phyloP scores from a whole-genome alignment of 1,140 invertebrate species.

The Drosophila trapezifrons region DNA sequence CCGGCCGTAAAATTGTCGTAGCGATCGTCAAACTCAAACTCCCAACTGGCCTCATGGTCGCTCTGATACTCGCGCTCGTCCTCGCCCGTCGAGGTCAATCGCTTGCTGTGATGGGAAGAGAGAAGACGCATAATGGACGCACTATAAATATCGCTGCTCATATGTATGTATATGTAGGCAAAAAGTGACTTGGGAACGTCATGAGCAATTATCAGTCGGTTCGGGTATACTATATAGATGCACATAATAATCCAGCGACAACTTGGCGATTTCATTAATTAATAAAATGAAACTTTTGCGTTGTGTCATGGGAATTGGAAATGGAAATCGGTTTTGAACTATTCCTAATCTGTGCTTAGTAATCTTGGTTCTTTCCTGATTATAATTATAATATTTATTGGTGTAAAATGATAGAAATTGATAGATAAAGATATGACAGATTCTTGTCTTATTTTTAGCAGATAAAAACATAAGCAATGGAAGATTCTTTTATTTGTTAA shows the following conservation, averaged over 20 bases:
- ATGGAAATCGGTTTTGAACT: not conserved
- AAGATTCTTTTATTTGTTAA: too few species aligned
- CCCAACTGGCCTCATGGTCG: constrained; percentile 83
- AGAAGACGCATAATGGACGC: constrained; percentile 26
- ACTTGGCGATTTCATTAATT: constrained; percentile 45
- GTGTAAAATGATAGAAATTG: too few species aligned
- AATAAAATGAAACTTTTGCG: constrained; percentile 14
- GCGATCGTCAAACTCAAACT: constrained; percentile 80
- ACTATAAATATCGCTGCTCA: constrained; percentile 35
- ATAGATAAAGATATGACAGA: too few species aligned
- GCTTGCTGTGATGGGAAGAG: constrained; percentile 56
- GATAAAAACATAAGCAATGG: too few species aligned
- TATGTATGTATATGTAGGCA: not conserved
- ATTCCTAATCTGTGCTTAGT: too few species aligned
- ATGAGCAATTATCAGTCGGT: constrained; percentile 45
- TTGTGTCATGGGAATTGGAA: constrained; percentile 48
- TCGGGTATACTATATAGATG: constrained; percentile 1
- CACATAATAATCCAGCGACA: constrained; percentile 26
- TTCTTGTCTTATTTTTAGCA: too few species aligned
- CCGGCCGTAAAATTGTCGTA: constrained; percentile 80
- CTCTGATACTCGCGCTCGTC: constrained; percentile 83
- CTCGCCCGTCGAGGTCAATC: constrained; percentile 81
- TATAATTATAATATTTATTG: too few species aligned
- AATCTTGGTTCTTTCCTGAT: too few species aligned
- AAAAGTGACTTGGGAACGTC: constrained; percentile 26